Evolutionary conservation across 2,113 vertebrate species (phyloP), one percentile per base, ranked within the genome.

Genomic region (Rhinopomastus cyanomelas): DNA sequence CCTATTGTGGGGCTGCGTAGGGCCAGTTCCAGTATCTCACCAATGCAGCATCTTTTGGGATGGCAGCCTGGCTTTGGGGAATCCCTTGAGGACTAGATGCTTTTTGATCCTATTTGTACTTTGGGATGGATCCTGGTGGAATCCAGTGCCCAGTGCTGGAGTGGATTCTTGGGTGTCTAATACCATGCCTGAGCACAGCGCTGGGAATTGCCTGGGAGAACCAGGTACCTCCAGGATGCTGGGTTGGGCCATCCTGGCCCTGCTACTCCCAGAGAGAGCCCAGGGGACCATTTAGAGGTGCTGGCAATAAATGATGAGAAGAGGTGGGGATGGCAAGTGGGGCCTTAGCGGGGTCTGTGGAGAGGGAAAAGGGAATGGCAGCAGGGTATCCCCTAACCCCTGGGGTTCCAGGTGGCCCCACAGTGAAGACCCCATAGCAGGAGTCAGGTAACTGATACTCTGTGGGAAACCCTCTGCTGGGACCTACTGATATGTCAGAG

Each of bases 371-470:
- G 0, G 10, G 3, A 64, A 9, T 14, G 2, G 0, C 16, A 78
- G 16, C 1, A 8, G 46, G 74, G 82, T 71, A 62, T 85, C 82
- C 53, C 81, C 79, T 62, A 51, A 69, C 48, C 56, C 8, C 4
- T 32, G 25, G 19, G 32, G 82, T 75, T 87, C 75, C 62, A 60
- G 79, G 44, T 72, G 82, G 4, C 19, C 32, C 71, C 6, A 49
- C 44, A 82, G 56, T 93, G 93, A 93, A 3, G 93, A 34, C 44
- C 79, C 85, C 53, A 36, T 4, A 56, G 65, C 16, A 34, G 85
- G 69, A 71, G 30, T 4, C 0, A 0, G 32, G 32, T 20, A 34
- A 1, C 21, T 18, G 42, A 6, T 3, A 4, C 0, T 0, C 15
- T 0, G 0, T 4, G 32, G 83, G 12, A 55, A 79, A 36, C 49